Evolutionary conservation across 2,888 invertebrate genomes (phyloP), one percentile per base, ranked within the genome.

Genomic region (Cistogaster globosa): DNA sequence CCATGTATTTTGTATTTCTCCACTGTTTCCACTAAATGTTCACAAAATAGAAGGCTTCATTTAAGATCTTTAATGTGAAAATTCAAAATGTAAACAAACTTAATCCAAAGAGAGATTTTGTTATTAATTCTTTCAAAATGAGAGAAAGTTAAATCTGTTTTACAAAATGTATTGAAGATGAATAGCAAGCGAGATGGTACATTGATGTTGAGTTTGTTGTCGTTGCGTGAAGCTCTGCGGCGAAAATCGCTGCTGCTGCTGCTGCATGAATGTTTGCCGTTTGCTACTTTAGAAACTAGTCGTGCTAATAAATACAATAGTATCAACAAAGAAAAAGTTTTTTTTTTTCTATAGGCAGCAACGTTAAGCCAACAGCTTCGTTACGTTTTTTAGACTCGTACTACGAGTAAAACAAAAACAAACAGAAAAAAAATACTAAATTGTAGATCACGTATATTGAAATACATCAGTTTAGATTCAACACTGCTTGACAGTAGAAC

Each of bases 371-470:
- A 55, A 62, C 62, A 71, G 55, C 55, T 67, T 55, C 60, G 75
- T 57, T 69, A 20, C 60, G 57, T 57, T 68, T 57, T 32, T 26
- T 71, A 77, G 80, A 76, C 71, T 71, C 62, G 55, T 67, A 67
- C 72, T 89, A 84, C 85, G 89, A 79, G n/a, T 86, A 83, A 79
- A 96, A 95, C 88, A 87, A 20, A 1, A 95, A 53, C 65, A 60
- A 65, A 80, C 45, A n/a, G 26, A 67, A 72, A 72, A 77, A 36
- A 51, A 71, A 82, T 74, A 81, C 77, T 69, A 82, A 85, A 83
- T 86, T 83, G 81, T 85, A 69, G 80, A 68, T 71, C 83, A 72
- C 63, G 71, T 78, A 68, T 62, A 58, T 68, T 75, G 83, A 65
- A 79, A 79, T 78, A 86, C 69, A 75, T 82, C 87, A 88, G 88